These are phyloP conservation scores for Saxidomus purpurata DNA, from an alignment of 1,140 invertebrate species.

Conservation along the genomic window DNA sequence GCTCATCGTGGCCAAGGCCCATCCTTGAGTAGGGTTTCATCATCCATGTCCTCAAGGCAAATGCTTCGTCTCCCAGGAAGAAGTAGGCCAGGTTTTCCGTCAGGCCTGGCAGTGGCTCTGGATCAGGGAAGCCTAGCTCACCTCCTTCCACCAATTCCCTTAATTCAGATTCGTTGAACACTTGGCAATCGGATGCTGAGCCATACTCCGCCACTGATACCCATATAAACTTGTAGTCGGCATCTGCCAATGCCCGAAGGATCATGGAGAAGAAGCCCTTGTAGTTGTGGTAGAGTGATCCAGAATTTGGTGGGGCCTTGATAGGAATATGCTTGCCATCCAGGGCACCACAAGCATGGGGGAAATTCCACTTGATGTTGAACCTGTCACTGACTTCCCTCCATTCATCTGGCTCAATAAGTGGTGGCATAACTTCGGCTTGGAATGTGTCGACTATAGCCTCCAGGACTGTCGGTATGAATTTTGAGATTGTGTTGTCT, in stretches of 20 bases:
- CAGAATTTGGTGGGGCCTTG: constrained; percentile 21
- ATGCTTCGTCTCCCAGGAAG: constrained; percentile 77
- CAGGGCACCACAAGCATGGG: constrained; percentile 48
- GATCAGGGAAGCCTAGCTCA: constrained; percentile 69
- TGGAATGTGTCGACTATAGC: background rate
- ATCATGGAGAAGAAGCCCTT: constrained; percentile 60
- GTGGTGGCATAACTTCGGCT: constrained; percentile 55
- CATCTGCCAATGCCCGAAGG: constrained; percentile 53
- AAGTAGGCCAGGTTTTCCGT: constrained; percentile 63
- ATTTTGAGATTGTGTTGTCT: constrained; percentile 46
- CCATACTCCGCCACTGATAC: constrained; percentile 62
- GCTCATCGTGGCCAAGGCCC: constrained; percentile 70
- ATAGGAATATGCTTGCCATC: constrained; percentile 39
- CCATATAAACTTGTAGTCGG: constrained; percentile 40
- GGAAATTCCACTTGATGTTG: constrained; percentile 45
- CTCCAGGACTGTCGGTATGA: constrained; percentile 51
- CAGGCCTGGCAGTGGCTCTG: constrained; percentile 48
- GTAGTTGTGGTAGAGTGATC: constrained; percentile 63
- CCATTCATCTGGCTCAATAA: constrained; percentile 64
- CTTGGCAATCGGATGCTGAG: constrained; percentile 53
- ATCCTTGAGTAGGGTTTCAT: constrained; percentile 80
- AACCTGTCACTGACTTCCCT: constrained; percentile 51
- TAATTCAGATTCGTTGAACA: constrained; percentile 43
- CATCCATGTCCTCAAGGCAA: constrained; percentile 68
- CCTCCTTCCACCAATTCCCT: constrained; percentile 59